phyloP scores from a whole-genome alignment of 2,113 vertebrate species.

The Mellivora capensis region DNA sequence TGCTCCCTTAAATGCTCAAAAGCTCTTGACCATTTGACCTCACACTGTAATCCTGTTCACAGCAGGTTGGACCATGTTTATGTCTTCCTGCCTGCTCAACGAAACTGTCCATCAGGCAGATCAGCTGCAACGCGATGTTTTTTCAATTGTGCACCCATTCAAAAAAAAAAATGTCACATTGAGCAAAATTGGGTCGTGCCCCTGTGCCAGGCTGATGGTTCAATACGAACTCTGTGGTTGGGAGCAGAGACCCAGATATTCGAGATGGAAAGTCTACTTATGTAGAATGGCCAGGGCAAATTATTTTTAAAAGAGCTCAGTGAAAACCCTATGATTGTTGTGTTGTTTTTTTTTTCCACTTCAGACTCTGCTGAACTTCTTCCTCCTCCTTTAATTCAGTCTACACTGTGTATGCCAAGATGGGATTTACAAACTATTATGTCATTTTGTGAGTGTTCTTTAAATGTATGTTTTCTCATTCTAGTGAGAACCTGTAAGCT shows the following conservation, averaged over 20 bases:
- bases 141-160: not conserved
- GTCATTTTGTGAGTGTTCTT: not conserved
- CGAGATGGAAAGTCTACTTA: not conserved
- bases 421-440: not conserved
- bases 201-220: not conserved
- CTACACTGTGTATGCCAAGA: not conserved
- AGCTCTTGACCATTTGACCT: not conserved
- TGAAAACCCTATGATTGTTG: not conserved
- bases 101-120: not conserved
- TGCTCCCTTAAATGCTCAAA: not conserved
- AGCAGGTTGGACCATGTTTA: not conserved
- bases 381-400: not conserved
- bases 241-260: not conserved
- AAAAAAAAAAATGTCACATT: not conserved
- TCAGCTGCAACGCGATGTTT: not conserved
- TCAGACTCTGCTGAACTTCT: not conserved
- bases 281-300: not conserved
- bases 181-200: not conserved
- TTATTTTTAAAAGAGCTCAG: not conserved
- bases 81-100: not conserved
- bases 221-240: not conserved
- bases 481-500: not conserved
- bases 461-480: slow-evolving; percentile 26
- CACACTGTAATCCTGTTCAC: not conserved
- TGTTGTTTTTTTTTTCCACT: not conserved